Evolutionary conservation across 2,113 vertebrate genomes (phyloP).

Genomic region (Psilopogon haemacephalus): DNA sequence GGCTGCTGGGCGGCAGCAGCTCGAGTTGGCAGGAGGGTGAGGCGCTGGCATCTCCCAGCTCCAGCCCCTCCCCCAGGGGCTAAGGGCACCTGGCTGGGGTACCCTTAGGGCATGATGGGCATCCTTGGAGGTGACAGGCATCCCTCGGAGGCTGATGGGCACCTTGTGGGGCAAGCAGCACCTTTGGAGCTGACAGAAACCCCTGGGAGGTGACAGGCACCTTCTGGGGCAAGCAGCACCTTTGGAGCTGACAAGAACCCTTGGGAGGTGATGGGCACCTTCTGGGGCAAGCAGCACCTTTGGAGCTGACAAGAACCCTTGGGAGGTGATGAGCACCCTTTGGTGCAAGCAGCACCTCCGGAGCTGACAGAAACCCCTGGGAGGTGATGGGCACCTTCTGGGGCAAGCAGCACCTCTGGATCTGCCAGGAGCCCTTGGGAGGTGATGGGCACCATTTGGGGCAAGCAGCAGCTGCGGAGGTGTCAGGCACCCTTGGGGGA

Average conservation of each 20-base stretch:
- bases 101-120: background rate
- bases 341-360: background rate
- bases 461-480: background rate
- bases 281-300: background rate
- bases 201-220: background rate
- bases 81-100: background rate
- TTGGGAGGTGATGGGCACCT: background rate
- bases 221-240: background rate
- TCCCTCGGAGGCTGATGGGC: background rate
- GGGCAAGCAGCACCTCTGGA: background rate
- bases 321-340: background rate
- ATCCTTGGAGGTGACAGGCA: background rate
- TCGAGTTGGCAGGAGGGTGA: constrained; percentile 20
- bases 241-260: background rate
- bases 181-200: too few species aligned
- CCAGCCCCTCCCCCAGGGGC: background rate
- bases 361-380: too few species aligned
- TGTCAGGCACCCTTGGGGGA: background rate
- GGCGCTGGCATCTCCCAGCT: background rate
- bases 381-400: background rate
- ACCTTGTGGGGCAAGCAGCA: background rate
- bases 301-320: background rate
- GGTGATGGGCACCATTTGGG: background rate
- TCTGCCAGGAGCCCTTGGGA: background rate
- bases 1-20: constrained; percentile 51